A percentile compares a stretch with the other conserved stretches of the same genome.
These are phyloP conservation scores for Peromyscus polionotus DNA, from an alignment of 2,113 vertebrate species.

Conservation along the genomic window DNA sequence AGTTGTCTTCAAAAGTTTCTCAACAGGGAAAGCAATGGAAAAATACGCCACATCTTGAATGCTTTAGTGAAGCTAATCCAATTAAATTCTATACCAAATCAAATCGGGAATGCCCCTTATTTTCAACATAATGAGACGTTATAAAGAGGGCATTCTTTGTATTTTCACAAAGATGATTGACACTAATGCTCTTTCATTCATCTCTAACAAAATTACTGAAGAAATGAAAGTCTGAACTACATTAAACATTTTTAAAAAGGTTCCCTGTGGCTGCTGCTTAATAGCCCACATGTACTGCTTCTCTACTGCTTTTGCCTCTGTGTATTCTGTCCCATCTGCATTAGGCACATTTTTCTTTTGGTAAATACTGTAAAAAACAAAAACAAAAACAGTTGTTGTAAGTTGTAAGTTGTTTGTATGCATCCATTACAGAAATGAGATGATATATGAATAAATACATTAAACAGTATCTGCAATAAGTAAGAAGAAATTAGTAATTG, in stretches of 20 bases:
- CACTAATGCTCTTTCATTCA: conserved; percentile 9
- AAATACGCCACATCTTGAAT: conserved; percentile 36
- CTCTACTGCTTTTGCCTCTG: neutral
- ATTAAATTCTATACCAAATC: neutral
- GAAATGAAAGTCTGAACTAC: neutral
- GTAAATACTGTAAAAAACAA: neutral
- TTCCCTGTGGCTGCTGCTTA: neutral
- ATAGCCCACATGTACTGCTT: neutral
- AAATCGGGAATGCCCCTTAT: neutral
- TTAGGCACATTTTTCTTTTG: neutral
- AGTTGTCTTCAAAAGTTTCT: neutral
- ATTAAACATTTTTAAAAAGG: neutral
- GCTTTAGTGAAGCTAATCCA: neutral
- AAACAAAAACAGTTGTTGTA: neutral
- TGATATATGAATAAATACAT: neutral
- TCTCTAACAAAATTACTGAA: conserved; percentile 46
- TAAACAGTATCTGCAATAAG: neutral
- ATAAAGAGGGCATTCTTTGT: neutral
- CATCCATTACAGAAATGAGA: neutral
- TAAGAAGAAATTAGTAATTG: neutral
- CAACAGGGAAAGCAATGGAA: conserved; percentile 1
- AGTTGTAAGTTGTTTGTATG: neutral
- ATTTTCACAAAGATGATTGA: conserved; percentile 15
- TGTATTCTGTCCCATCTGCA: neutral
- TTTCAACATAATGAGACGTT: neutral